Conservation (phyloP, 23 tunicate genomes). For the Phallusia fumigata region DNA sequence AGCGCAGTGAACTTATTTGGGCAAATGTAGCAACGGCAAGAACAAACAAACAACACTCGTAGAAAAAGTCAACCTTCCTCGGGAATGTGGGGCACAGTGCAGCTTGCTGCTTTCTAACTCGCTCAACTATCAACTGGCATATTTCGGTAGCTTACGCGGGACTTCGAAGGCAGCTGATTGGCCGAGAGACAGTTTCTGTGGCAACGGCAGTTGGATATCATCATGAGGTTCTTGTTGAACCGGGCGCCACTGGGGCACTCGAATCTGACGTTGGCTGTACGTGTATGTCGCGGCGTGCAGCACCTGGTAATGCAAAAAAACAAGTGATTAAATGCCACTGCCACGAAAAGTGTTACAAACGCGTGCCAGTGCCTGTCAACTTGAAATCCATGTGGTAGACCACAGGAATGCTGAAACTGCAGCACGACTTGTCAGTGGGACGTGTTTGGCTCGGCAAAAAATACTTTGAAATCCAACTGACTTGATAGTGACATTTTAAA, state of each 20-base stretch:
- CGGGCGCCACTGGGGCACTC: conserved; percentile 34
- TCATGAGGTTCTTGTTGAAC: conserved; percentile 40
- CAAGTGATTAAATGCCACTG: not conserved
- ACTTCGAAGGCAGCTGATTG: not conserved
- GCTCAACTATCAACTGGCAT: conserved; percentile 11
- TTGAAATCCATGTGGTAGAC: no score
- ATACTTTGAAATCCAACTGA: not conserved
- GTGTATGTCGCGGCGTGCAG: conserved; percentile 57
- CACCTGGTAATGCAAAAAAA: conserved; percentile 28
- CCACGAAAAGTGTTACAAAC: no score
- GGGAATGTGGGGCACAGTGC: not conserved
- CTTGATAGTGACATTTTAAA: no score
- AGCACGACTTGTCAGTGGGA: no score
- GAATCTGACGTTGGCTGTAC: conserved; percentile 45
- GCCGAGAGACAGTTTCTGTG: conserved; percentile 16
- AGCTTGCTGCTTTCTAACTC: not conserved
- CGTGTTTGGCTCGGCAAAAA: not conserved
- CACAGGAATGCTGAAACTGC: not conserved
- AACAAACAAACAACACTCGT: not conserved
- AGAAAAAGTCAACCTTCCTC: not conserved
- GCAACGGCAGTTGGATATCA: conserved; percentile 36
- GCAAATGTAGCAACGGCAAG: not conserved
- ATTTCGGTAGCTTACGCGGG: not conserved
- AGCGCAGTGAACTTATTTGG: no score
- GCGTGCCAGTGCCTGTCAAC: not conserved